Percentiles rank a stretch among this genome's conserved stretches.
Conservation (phyloP, 2,113 vertebrate genomes). For the Hyperoodon ampullatus region DNA sequence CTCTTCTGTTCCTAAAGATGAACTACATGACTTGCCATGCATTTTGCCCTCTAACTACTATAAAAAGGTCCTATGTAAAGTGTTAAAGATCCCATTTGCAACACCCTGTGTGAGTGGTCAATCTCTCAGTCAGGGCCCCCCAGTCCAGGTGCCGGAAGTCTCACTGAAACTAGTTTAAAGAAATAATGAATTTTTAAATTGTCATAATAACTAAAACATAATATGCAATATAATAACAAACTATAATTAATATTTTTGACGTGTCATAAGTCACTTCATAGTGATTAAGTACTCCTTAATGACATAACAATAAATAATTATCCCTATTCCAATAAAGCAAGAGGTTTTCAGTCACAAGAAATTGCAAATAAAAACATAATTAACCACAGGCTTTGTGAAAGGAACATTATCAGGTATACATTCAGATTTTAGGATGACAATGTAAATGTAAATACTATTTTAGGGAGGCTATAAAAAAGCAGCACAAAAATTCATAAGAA, state of each 20-base stretch:
- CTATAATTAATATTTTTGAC: conserved; percentile 7
- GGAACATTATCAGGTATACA: background rate
- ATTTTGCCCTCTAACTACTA: background rate
- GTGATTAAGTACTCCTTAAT: background rate
- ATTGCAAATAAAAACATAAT: background rate
- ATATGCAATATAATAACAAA: background rate
- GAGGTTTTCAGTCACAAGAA: conserved; percentile 24
- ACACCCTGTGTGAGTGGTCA: background rate
- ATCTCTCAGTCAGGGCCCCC: background rate
- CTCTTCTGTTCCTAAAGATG: background rate
- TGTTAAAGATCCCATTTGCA: background rate
- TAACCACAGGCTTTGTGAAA: background rate
- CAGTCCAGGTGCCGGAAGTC: background rate
- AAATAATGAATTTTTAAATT: background rate
- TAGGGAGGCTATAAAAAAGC: background rate
- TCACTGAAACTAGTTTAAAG: background rate
- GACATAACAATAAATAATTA: background rate
- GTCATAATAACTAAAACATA: background rate
- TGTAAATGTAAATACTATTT: conserved; percentile 33
- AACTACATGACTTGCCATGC: too few species aligned
- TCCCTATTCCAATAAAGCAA: background rate
- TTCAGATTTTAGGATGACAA: conserved; percentile 45
- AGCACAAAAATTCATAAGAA: conserved; percentile 44
- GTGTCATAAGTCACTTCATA: background rate
- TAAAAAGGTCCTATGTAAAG: background rate